These are phyloP conservation scores for Ageneiosus marmoratus DNA, from an alignment of 2,113 vertebrate species.

Conservation along the genomic window DNA sequence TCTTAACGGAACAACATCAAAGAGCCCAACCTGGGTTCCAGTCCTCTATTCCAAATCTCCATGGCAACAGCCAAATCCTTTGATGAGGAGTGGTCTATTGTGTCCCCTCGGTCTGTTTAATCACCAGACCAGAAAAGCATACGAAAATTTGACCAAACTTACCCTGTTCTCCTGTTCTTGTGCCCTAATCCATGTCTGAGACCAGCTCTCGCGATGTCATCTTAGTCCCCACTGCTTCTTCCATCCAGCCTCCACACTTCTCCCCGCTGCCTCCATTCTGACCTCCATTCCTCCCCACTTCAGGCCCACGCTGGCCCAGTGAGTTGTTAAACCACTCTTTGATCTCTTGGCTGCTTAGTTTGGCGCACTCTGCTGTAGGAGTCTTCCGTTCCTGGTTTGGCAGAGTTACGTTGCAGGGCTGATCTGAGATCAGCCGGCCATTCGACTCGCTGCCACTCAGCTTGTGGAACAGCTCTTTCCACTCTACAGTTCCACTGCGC, in stretches of 20 bases:
- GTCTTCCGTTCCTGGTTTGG: slow-evolving; percentile 73
- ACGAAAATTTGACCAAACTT: slow-evolving; percentile 17
- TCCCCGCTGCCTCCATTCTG: slow-evolving; percentile 69
- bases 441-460: slow-evolving; percentile 61
- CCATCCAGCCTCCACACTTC: slow-evolving; percentile 76
- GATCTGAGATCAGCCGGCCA: slow-evolving; percentile 62
- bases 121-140: slow-evolving; percentile 32
- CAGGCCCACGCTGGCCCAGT: slow-evolving; percentile 62
- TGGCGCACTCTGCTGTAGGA: slow-evolving; percentile 76
- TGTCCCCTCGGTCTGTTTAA: slow-evolving; percentile 41
- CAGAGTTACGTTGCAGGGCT: slow-evolving; percentile 66
- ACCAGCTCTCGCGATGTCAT: slow-evolving; percentile 66
- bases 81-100: slow-evolving; percentile 47
- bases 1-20: slow-evolving; percentile 47
- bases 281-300: slow-evolving; percentile 73
- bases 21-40: slow-evolving; percentile 50
- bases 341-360: slow-evolving; percentile 68
- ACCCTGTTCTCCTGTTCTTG: slow-evolving; percentile 65
- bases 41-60: slow-evolving; percentile 45
- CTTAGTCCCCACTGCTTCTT: slow-evolving; percentile 72
- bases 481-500: slow-evolving; percentile 76
- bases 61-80: slow-evolving; percentile 49
- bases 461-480: slow-evolving; percentile 81
- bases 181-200: slow-evolving; percentile 74
- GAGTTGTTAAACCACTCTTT: slow-evolving; percentile 71